Percentiles rank a stretch among this genome's conserved stretches.
These are phyloP conservation scores for Mungos mungo DNA, from an alignment of 2,113 vertebrate species.

Conservation along the genomic window DNA sequence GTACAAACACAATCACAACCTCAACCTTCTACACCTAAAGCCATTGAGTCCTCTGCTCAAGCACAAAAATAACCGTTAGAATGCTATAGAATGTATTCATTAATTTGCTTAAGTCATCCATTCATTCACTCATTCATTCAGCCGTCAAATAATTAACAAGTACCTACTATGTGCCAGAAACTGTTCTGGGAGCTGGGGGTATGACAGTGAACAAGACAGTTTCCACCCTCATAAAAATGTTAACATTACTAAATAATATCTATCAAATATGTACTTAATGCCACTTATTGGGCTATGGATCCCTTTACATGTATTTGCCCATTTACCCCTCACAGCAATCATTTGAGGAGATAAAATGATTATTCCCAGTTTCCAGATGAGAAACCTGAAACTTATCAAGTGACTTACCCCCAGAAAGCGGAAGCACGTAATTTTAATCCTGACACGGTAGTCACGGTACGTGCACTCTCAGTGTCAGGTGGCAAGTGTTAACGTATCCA, in stretches of 20 bases:
- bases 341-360: neutral
- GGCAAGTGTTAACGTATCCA: neutral
- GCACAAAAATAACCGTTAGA: neutral
- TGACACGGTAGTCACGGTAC: neutral
- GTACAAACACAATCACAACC: neutral
- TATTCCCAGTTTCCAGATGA: constrained; percentile 28
- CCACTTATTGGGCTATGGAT: neutral
- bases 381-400: neutral
- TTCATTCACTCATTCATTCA: neutral
- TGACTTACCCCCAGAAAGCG: constrained; percentile 17
- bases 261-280: neutral
- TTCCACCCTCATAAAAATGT: neutral
- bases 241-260: neutral
- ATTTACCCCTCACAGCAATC: neutral
- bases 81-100: neutral
- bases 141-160: neutral
- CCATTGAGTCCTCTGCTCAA: neutral
- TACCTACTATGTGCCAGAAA: neutral
- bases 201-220: neutral
- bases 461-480: neutral
- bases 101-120: neutral
- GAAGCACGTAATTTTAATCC: neutral
- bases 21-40: neutral
- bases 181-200: neutral
- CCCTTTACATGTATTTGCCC: neutral